Conservation (phyloP, 2,888 invertebrate genomes). For the Trichogramma dendrolimi region DNA sequence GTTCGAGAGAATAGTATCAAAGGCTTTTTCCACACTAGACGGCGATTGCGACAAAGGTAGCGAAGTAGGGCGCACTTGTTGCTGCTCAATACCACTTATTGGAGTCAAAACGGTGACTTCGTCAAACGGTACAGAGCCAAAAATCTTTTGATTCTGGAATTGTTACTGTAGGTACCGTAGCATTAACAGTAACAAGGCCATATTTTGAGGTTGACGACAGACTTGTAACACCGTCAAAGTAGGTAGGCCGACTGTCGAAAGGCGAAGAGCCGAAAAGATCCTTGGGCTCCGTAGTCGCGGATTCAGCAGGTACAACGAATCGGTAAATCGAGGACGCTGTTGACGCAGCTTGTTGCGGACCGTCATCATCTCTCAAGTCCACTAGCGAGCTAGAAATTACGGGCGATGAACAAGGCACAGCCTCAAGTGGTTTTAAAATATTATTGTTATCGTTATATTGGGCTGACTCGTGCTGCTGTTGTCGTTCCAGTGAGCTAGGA, state of each 20-base stretch:
- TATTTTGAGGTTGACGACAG: conserved; percentile 37
- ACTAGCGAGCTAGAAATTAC: not conserved
- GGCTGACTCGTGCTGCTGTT: not conserved
- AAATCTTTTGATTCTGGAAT: conserved; percentile 40
- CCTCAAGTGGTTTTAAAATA: not conserved
- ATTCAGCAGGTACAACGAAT: conserved; percentile 11
- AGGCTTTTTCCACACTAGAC: conserved; percentile 37
- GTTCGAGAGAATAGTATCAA: conserved; percentile 32
- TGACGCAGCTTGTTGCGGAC: not conserved
- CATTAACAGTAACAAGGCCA: conserved; percentile 42
- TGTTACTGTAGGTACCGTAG: not conserved
- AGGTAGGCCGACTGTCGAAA: conserved; percentile 36
- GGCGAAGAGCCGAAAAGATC: conserved; percentile 52
- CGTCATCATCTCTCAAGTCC: not conserved
- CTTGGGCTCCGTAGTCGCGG: conserved; percentile 28
- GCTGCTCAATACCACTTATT: conserved; percentile 27
- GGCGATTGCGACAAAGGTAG: conserved; percentile 43
- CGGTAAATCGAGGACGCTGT: conserved; percentile 12
- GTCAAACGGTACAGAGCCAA: conserved; percentile 49
- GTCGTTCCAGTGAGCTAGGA: too few species aligned
- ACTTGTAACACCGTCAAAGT: conserved; percentile 17
- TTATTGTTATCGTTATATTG: too few species aligned
- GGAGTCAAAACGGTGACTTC: conserved; percentile 43
- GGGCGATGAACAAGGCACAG: not conserved
- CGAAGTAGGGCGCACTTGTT: conserved; percentile 42